Evolutionary conservation across 2,113 vertebrate genomes (phyloP).

Genomic region (Bagarius yarrelli): DNA sequence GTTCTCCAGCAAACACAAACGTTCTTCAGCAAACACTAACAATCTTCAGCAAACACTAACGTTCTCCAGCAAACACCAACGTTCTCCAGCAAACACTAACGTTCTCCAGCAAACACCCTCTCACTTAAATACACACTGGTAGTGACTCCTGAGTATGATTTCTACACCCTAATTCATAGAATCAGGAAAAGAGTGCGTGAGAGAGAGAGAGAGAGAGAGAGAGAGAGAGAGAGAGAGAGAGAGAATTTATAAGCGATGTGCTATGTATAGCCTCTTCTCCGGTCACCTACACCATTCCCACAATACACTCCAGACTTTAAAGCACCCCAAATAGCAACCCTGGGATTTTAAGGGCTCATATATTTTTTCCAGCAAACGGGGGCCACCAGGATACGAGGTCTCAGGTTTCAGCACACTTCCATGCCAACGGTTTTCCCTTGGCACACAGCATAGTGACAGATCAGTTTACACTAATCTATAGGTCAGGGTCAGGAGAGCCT

Average conservation of each 20-base stretch:
- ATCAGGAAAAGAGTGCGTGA: not conserved
- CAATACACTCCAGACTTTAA: slow-evolving; percentile 36
- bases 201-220: slow-evolving; percentile 3
- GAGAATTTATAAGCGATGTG: not conserved
- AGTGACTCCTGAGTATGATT: not conserved
- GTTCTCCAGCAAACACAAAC: too few species aligned
- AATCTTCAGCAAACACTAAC: not conserved
- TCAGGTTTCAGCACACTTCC: slow-evolving; percentile 55
- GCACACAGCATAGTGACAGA: not conserved
- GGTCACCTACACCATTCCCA: slow-evolving; percentile 35
- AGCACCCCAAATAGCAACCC: slow-evolving; percentile 54
- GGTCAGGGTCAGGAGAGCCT: slow-evolving; percentile 48
- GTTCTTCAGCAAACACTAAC: not conserved
- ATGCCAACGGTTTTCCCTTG: slow-evolving; percentile 22
- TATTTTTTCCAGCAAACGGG: slow-evolving; percentile 51
- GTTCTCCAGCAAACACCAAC: not conserved
- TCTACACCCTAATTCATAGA: not conserved
- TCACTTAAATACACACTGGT: not conserved
- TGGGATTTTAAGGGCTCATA: slow-evolving; percentile 55
- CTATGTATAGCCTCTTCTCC: not conserved
- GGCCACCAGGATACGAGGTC: slow-evolving; percentile 48
- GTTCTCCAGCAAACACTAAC: not conserved
- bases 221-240: not conserved
- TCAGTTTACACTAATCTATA: slow-evolving; percentile 14
- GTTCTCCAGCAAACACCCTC: too few species aligned